Base-by-base conservation (phyloP, 2,797 vertebrate genomes). In the Phoebastria nigripes region DNA sequence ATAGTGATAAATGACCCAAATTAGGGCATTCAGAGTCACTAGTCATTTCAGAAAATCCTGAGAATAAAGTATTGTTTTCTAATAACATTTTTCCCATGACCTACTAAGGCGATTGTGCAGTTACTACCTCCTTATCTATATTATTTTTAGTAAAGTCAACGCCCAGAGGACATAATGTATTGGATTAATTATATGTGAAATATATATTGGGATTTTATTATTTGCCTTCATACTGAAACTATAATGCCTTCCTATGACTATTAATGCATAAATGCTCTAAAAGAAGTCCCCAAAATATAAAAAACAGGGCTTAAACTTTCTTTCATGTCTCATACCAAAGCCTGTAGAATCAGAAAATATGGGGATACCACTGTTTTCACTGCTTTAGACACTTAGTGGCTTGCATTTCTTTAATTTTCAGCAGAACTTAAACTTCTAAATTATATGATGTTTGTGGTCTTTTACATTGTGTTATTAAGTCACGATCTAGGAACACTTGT, bases 41-140 rank as follows among this genome's bases (percentile, higher is more conserved):
- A 79, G 22, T 80, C 4, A 42, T 82, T 85, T 85, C 71, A 94
- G 67, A 97, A 95, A 93, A 85, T 73, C 49, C 46, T 65, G 46
- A 89, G 81, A 82, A 65, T 66, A 61, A 78, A 87, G 54, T 63
- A 81, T 66, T 94, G 54, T 74, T 95, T 82, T 87, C 56, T 65
- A 94, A 76, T 42, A 69, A 78, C 69, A 92, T 91, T 96, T 95
- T 96, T 93, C 96, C 84, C 96, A 92, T 96, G 94, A 96, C 93
- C 81, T 67, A 22, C 20, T 67, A 52, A 78, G 49, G 61, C 8
- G 3, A 85, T 58, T 22, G 46, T 89, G 37, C 59, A 65, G 49
- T 77, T 93, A 39, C n/a, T 93, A 79, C 67, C 78, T 94, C 91
- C 63, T 95, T 95, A 94, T 96, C 93, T 93, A 7, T 91, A 82